Conservation (phyloP, 2,113 vertebrate genomes). For the Callorhinus ursinus region DNA sequence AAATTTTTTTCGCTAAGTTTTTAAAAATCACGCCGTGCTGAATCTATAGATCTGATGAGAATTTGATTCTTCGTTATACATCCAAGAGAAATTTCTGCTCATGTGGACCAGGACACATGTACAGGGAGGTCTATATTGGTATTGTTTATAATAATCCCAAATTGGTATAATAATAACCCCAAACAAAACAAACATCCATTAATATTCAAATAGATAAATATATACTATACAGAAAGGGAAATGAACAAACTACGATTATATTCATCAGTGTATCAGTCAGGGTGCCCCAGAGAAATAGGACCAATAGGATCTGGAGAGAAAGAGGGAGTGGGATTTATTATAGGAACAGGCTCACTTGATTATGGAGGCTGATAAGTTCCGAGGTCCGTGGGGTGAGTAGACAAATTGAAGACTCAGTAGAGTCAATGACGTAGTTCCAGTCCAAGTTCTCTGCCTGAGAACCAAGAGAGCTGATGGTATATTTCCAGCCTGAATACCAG, state of each 20-base stretch:
- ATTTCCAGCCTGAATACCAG: background rate
- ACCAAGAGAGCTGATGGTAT: background rate
- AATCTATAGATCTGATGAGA: background rate
- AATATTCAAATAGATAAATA: background rate
- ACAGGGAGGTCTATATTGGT: background rate
- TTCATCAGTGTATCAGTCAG: background rate
- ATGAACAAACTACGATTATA: background rate
- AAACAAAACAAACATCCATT: background rate
- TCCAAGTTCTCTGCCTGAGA: background rate
- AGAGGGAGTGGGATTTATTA: background rate
- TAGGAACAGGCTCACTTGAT: background rate
- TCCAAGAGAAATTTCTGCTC: background rate
- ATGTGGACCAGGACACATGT: background rate
- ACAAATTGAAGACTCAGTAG: background rate
- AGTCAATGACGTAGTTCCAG: background rate
- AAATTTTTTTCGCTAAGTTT: background rate
- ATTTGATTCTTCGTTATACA: background rate
- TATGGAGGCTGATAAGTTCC: background rate
- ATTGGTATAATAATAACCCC: background rate
- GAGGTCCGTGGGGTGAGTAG: background rate
- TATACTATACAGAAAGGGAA: background rate
- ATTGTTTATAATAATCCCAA: background rate
- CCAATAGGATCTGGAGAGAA: background rate
- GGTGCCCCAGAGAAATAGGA: background rate
- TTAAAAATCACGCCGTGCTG: background rate